Evolutionary conservation across 2,797 vertebrate genomes (phyloP), one percentile per base, ranked within the genome.

Genomic region (Alca torda): DNA sequence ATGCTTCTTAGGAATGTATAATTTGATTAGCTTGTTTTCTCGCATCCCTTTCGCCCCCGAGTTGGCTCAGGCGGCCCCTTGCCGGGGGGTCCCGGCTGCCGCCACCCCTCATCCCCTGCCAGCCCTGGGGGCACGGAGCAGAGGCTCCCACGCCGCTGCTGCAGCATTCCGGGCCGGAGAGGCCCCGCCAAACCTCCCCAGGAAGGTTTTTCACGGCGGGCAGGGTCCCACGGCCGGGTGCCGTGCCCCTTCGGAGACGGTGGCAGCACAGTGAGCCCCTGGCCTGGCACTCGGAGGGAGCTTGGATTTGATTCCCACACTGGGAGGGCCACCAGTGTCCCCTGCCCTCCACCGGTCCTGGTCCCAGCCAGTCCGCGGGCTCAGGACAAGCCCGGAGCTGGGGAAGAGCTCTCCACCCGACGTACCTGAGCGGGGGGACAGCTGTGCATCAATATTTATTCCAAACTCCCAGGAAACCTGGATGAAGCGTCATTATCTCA

Each of bases 391-490:
- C 35, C 83, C 1, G 0, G 60, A 79, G 95, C 92, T 16, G 16
- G 78, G 23, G 6, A n/a, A 48, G 72, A 85, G 69, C 95, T 90
- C 92, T 87, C 33, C 74, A 7, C 39, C 0, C 0, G 23, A 10
- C 3, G 26, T 95, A 97, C 97, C 95, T 90, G 97, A 73, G 76
- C 23, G 0, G 78, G 92, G 76, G 98, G 96, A 97, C 97, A 97
- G 97, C 96, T 98, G 98, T 28, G 95, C 97, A 97, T 98, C 97
- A 96, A 97, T 97, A 97, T 97, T 97, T 97, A 98, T 97, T 96
- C 87, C 37, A 87, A 96, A 95, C 89, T 98, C 98, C 97, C 97
- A 91, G 98, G 97, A 97, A 98, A 96, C 92, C 96, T 95, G 97
- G 96, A 94, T 96, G 97, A 95, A 98, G 97, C 91, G 95, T 97